These are phyloP conservation scores for Caenorhabditis inopinata DNA, from an alignment of 1,140 invertebrate species.

Conservation along the genomic window DNA sequence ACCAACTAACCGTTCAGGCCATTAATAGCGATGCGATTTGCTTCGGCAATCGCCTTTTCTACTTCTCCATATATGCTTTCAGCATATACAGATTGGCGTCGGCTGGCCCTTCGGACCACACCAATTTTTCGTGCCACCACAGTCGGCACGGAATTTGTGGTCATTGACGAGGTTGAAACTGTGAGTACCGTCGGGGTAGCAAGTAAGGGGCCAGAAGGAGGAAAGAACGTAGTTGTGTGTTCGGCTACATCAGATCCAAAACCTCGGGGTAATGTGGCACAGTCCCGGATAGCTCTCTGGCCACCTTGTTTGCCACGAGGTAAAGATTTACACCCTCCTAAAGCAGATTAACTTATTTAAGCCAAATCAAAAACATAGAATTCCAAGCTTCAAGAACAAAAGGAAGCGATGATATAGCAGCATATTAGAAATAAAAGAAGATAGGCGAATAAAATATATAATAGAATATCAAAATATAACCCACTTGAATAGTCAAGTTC, in stretches of 20 bases:
- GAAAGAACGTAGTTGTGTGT: constrained; percentile 3
- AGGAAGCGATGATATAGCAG: no score
- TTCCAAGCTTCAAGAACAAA: neutral
- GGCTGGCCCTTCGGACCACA: constrained; percentile 17
- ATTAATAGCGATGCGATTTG: neutral
- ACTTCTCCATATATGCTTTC: constrained; percentile 37
- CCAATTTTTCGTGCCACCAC: neutral
- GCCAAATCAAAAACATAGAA: neutral
- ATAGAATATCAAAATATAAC: neutral
- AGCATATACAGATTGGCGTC: constrained; percentile 39
- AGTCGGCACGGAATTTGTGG: neutral
- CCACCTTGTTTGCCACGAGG: neutral
- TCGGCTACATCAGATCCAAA: constrained; percentile 4
- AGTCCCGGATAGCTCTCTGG: constrained; percentile 8
- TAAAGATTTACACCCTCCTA: constrained; percentile 26
- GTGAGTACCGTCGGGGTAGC: constrained; percentile 2
- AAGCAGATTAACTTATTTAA: constrained; percentile 10
- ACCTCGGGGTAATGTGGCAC: constrained; percentile 37
- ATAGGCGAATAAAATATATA: neutral
- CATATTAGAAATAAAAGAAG: neutral
- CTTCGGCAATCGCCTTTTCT: constrained; percentile 21
- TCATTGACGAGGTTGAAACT: constrained; percentile 26
- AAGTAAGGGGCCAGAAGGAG: neutral
- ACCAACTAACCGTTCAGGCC: constrained; percentile 21
- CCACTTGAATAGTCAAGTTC: constrained; percentile 19